Evolutionary conservation across 2,888 invertebrate genomes (phyloP), one percentile per base, ranked within the genome.

Genomic region (Oscheius onirici): DNA sequence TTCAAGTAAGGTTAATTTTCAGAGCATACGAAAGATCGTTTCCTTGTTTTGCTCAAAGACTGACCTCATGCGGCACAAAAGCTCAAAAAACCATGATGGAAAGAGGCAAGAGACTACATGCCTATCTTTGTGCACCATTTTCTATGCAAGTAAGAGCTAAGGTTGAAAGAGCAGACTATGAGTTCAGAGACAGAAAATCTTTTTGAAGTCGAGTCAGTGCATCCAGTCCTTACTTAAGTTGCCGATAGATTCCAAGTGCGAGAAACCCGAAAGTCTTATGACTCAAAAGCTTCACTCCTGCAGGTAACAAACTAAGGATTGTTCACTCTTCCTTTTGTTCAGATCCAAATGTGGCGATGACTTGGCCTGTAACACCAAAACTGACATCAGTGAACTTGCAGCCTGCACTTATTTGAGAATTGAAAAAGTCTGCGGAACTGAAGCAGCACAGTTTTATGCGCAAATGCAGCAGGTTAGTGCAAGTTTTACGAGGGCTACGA

Each of bases 31-130:
- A 74, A 17, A 61, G 74, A 15, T 74, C 73, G 28, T 71, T 81
- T 22, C 75, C 81, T 2, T 81, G 81, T 41, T 79, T 81, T 44
- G 75, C 76, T 6, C 78, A 77, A 49, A 72, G 76, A 72, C 63
- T 78, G 70, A 71, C 72, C 5, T 65, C 72, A 20, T 81, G 81
- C 55, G 81, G 81, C n/a, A 78, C 77, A 10, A 61, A 73, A 40
- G 60, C 74, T 17, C 75, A 81, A 40, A 72, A 71, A 54, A 24
- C 41, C 6, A 73, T 77, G 40, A 41, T 81, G 24, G 79, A 76
- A n/a, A 57, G 71, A 8, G 76, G 78, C 26, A 79, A 81, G 43
- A 51, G 79, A 20, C 67, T 81, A 8, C 76, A 77, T 51, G 71
- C 65, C 15, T 79, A 72, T 46, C 40, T 79, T 0, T 79, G 79